Evolutionary conservation across 2,888 invertebrate species (phyloP).

Genomic region (Steinernema hermaphroditum): DNA sequence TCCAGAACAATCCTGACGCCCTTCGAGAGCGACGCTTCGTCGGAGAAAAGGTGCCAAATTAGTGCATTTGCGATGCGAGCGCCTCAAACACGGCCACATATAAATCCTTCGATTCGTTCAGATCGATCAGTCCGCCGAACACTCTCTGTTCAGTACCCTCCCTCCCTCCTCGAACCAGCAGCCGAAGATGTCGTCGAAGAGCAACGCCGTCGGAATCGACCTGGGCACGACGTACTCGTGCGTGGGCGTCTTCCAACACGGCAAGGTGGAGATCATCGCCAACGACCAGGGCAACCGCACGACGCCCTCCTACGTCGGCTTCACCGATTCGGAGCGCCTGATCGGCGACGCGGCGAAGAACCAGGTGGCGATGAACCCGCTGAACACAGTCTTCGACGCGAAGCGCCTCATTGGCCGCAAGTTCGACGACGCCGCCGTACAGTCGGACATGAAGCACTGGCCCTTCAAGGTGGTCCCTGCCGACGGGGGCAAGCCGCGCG

Average conservation of each 20-base stretch:
- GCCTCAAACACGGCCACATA: too few species aligned
- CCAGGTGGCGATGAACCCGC: slow-evolving; percentile 70
- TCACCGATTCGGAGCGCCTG: slow-evolving; percentile 69
- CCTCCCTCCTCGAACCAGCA: too few species aligned
- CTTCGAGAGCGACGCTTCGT: too few species aligned
- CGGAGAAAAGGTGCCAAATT: too few species aligned
- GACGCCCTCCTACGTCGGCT: slow-evolving; percentile 70
- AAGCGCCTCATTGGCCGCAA: slow-evolving; percentile 66
- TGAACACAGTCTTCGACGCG: slow-evolving; percentile 69
- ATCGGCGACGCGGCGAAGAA: slow-evolving; percentile 70
- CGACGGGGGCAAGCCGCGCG: slow-evolving; percentile 69
- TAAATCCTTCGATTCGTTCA: too few species aligned
- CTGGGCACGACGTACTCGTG: slow-evolving; percentile 67
- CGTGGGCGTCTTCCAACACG: slow-evolving; percentile 38
- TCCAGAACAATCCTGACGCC: too few species aligned
- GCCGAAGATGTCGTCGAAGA: too few species aligned
- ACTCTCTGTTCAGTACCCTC: too few species aligned
- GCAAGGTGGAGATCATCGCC: too few species aligned
- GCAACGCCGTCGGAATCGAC: slow-evolving; percentile 65
- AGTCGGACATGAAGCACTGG: slow-evolving; percentile 78
- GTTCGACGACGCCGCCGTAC: slow-evolving; percentile 79
- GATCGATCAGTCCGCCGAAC: too few species aligned
- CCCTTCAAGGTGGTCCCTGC: slow-evolving; percentile 67
- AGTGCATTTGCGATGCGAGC: too few species aligned
- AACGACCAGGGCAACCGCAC: slow-evolving; percentile 67